Percentiles rank a stretch among this genome's conserved stretches.
Conservation (phyloP, 1,140 invertebrate genomes). For the Penaeus vannamei region DNA sequence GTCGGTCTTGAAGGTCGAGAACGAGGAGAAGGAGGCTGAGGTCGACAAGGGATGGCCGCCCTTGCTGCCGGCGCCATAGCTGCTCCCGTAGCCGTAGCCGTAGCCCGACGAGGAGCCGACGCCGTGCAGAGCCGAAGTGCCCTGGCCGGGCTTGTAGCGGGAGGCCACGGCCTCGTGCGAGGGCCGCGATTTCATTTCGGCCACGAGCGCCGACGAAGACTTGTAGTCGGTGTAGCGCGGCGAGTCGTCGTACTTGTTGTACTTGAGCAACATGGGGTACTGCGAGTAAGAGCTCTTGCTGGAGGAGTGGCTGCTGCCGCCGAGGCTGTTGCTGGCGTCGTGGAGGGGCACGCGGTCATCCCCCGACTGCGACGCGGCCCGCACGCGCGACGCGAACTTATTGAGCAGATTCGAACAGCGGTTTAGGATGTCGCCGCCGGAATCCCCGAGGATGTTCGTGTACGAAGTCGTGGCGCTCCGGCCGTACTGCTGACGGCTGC, state of each 20-base stretch:
- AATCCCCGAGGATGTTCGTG: conserved; percentile 63
- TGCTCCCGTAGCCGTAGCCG: conserved; percentile 13
- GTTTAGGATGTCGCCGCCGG: conserved; percentile 67
- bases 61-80: conserved; percentile 9
- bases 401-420: conserved; percentile 66
- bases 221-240: conserved; percentile 57
- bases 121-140: not conserved
- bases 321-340: conserved; percentile 31
- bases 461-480: conserved; percentile 68
- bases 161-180: conserved; percentile 16
- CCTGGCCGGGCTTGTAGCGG: not conserved
- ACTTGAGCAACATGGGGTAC: conserved; percentile 67
- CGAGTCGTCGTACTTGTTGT: conserved; percentile 66
- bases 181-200: conserved; percentile 38
- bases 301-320: not conserved
- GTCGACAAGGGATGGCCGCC: conserved; percentile 50
- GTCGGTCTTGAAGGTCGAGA: conserved; percentile 64
- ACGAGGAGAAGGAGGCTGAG: conserved; percentile 66
- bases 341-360: conserved; percentile 63
- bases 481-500: conserved; percentile 67
- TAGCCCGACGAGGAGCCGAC: conserved; percentile 21
- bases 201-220: not conserved
- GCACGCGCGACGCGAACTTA: conserved; percentile 66
- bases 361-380: conserved; percentile 62
- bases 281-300: conserved; percentile 11